Percentiles rank a stretch among this genome's conserved stretches.
These are phyloP conservation scores for Brachionus manjavacas DNA, from an alignment of 1,140 invertebrate genomes.

Conservation along the genomic window DNA sequence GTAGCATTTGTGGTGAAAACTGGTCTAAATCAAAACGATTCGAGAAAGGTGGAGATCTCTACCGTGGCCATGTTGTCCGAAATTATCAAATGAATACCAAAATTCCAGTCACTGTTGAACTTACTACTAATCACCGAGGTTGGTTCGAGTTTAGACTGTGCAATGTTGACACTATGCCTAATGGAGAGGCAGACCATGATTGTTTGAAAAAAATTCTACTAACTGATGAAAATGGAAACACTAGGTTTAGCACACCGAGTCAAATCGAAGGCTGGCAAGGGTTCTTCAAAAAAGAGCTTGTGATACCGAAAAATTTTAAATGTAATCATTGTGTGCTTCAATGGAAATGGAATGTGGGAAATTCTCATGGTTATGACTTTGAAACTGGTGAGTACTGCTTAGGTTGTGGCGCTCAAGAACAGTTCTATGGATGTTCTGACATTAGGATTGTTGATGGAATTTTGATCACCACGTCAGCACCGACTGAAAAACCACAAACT, in stretches of 20 bases:
- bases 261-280: not conserved
- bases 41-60: conserved; percentile 25
- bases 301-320: conserved; percentile 46
- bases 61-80: not conserved
- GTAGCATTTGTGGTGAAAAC: conserved; percentile 34
- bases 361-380: conserved; percentile 42
- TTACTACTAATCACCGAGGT: conserved; percentile 49
- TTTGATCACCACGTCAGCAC: not conserved
- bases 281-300: not conserved
- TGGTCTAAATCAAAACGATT: not conserved
- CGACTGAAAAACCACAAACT: not conserved
- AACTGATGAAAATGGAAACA: not conserved
- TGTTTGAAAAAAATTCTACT: conserved; percentile 26
- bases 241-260: not conserved
- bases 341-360: conserved; percentile 44
- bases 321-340: conserved; percentile 54
- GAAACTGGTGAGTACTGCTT: conserved; percentile 39
- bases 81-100: not conserved
- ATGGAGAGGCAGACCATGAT: not conserved
- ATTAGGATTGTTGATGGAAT: conserved; percentile 15
- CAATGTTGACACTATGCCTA: conserved; percentile 18
- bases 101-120: not conserved
- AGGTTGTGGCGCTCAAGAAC: conserved; percentile 45
- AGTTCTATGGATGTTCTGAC: conserved; percentile 44
- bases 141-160: conserved; percentile 49